Percentiles rank a stretch among this genome's conserved stretches.
These are phyloP conservation scores for Adelognathus sp. DNA, from an alignment of 2,888 invertebrate species.

Conservation along the genomic window DNA sequence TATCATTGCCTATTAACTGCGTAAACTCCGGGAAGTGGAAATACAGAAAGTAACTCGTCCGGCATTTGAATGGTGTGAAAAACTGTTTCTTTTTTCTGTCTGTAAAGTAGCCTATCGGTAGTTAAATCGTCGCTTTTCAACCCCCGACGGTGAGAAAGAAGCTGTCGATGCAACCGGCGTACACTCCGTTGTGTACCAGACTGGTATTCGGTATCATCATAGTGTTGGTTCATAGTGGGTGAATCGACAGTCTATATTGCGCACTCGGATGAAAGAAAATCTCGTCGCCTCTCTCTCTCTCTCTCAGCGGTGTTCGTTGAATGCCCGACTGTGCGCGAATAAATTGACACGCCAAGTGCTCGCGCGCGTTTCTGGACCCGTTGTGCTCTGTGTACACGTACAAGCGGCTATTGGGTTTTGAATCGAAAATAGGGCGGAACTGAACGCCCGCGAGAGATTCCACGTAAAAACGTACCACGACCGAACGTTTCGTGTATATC, in stretches of 20 bases:
- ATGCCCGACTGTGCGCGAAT: conserved; percentile 27
- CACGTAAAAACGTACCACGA: conserved; percentile 30
- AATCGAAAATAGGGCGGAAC: conserved; percentile 47
- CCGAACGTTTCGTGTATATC: conserved; percentile 22
- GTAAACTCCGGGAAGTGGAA: neutral
- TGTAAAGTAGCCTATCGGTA: conserved; percentile 9
- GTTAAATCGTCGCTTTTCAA: conserved; percentile 25
- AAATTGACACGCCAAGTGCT: conserved; percentile 50
- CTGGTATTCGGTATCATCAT: conserved; percentile 34
- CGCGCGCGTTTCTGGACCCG: conserved; percentile 48
- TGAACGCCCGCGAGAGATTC: conserved; percentile 25
- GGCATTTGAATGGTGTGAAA: neutral
- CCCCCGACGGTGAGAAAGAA: conserved; percentile 18
- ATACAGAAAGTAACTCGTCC: neutral
- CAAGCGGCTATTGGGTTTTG: conserved; percentile 8
- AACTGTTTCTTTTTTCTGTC: no score
- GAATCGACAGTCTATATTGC: conserved; percentile 51
- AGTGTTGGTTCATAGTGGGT: conserved; percentile 23
- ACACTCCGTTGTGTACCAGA: conserved; percentile 7
- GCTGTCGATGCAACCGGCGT: neutral
- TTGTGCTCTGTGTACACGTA: conserved; percentile 33
- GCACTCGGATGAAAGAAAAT: conserved; percentile 38
- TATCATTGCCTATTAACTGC: neutral
- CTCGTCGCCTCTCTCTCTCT: neutral
- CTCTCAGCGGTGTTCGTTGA: conserved; percentile 16